Conservation (phyloP, 1,140 invertebrate species). For the Trichoplusia ni region DNA sequence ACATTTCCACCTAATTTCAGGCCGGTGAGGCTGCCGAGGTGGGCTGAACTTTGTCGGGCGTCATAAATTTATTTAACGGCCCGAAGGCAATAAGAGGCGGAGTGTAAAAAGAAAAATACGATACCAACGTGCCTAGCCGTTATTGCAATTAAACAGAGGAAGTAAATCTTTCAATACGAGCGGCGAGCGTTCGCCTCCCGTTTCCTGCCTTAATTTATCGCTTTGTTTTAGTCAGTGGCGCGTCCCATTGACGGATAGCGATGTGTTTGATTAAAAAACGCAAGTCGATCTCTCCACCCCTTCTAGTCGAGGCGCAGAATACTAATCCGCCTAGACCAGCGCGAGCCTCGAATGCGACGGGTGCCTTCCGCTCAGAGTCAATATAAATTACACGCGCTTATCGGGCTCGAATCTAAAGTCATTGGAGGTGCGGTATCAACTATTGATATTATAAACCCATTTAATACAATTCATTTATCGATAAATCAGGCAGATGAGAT, state of each 20-base stretch:
- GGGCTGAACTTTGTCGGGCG: conserved; percentile 78
- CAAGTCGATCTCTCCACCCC: conserved; percentile 58
- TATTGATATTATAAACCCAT: too few relatives aligned
- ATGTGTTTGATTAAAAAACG: conserved; percentile 79
- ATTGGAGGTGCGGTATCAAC: too few relatives aligned
- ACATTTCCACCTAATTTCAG: conserved; percentile 76
- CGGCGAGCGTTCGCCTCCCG: conserved; percentile 71
- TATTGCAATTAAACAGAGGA: conserved; percentile 82
- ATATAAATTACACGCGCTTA: conserved; percentile 31
- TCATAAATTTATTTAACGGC: conserved; percentile 82
- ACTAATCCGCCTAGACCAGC: conserved; percentile 38
- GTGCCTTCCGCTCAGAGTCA: not conserved
- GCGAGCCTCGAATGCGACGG: conserved; percentile 29
- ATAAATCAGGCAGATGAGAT: too few relatives aligned
- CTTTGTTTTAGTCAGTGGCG: conserved; percentile 76
- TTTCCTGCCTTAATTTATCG: conserved; percentile 78
- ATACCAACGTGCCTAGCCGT: conserved; percentile 81
- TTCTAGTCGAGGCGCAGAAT: conserved; percentile 40
- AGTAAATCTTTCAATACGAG: conserved; percentile 82
- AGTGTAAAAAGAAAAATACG: conserved; percentile 81
- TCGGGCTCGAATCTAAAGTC: not conserved
- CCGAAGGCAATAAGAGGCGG: conserved; percentile 80
- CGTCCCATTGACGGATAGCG: conserved; percentile 78
- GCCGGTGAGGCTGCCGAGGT: conserved; percentile 65
- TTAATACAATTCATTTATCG: too few relatives aligned